Conservation (phyloP, 1,140 invertebrate species). For the Ostrea denselamellosa region DNA sequence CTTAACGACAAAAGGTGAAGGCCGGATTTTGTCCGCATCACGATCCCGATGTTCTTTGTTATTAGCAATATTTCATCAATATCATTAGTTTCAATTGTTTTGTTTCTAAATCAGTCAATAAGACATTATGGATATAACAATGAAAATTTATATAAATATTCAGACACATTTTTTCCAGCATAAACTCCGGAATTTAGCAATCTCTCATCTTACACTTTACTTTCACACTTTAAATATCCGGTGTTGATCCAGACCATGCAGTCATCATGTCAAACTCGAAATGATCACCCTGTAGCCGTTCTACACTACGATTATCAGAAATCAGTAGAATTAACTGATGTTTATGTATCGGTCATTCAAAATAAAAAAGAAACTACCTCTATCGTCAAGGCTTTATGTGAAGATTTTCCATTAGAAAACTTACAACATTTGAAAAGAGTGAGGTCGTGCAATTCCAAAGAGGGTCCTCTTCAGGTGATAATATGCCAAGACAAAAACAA, state of each 20-base stretch:
- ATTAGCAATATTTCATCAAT: too few species aligned
- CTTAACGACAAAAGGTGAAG: slow-evolving; percentile 43
- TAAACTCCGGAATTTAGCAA: background rate
- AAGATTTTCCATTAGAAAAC: slow-evolving; percentile 47
- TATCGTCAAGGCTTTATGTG: slow-evolving; percentile 39
- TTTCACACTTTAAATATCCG: background rate
- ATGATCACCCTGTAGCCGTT: slow-evolving; percentile 29
- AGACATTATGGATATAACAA: background rate
- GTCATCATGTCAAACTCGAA: background rate
- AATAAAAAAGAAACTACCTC: slow-evolving; percentile 44
- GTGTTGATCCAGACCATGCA: background rate
- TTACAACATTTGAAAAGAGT: slow-evolving; percentile 51
- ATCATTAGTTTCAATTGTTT: background rate
- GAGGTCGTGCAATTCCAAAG: slow-evolving; percentile 7
- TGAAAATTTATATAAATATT: background rate
- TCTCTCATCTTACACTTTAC: background rate
- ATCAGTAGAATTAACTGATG: slow-evolving; percentile 27
- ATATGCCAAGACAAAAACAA: background rate
- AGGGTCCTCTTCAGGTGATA: background rate
- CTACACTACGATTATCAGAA: slow-evolving; percentile 26
- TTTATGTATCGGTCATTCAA: slow-evolving; percentile 39
- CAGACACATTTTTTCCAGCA: background rate
- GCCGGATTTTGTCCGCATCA: background rate
- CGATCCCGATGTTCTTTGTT: slow-evolving; percentile 9
- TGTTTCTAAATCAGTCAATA: too few species aligned